Evolutionary conservation across 2,113 vertebrate genomes (phyloP), one percentile per base, ranked within the genome.

Genomic region (Bos taurus): DNA sequence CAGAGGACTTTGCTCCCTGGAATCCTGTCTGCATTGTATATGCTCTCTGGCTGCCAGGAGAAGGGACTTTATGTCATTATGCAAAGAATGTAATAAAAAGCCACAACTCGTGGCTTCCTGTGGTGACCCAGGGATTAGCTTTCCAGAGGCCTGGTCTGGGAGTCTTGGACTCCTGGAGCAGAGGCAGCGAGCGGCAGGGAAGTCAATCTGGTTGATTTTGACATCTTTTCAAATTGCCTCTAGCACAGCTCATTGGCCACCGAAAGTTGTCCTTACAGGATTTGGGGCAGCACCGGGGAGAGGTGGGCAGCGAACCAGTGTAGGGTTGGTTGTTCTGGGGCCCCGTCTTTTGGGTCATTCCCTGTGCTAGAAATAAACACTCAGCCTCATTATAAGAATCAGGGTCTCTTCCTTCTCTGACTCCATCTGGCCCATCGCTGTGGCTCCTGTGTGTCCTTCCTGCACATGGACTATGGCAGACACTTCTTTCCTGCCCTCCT

Each of bases 11-110:
- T 62, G 60, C 60, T 67, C 46, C 56, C 23, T 64, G 46, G 56
- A 77, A n/a, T 87, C 67, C 60, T 77, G 74, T 59, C 78, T 92
- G 71, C 77, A 54, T 88, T 94, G 60, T 36, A 25, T 50, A 6
- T 86, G 78, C 88, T 85, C 82, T 80, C n/a, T 7, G 30, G 67
- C 78, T 95, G 92, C 77, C 43, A 83, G 91, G 67, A 93, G 78
- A 95, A 88, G 57, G 82, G 82, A 83, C 78, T 96, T 89, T 25
- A 3, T 59, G 85, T 67, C 88, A 59, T 97, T 96, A 97, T 94
- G 94, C 57, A 96, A 95, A 91, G 91, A 97, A 92, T 91, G 62
- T 85, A 86, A 96, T 90, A 80, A 97, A 97, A 98, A 94, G 88
- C 92, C 92, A 87, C 84, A 93, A 43, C 82, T 16, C 23, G 12